phyloP scores from a whole-genome alignment of 92 coral and sea anemone genomes.

The Epizoanthus rinbou region DNA sequence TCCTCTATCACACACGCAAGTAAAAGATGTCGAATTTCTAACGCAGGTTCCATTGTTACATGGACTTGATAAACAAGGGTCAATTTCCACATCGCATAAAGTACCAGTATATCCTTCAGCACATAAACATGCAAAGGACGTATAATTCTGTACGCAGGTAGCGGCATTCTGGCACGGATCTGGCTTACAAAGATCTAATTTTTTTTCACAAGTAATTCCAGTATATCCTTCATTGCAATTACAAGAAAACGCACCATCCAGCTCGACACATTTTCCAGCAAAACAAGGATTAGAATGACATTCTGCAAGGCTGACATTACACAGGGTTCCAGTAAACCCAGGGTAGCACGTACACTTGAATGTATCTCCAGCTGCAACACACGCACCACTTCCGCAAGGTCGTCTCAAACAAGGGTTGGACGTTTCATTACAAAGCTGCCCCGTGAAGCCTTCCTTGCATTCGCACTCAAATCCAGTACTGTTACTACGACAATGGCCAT shows the following conservation, averaged over 20 bases:
- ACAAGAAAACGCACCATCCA: conserved; percentile 62
- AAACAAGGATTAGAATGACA: conserved; percentile 71
- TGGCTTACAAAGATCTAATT: conserved; percentile 55
- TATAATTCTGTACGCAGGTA: conserved; percentile 47
- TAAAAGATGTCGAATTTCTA: conserved; percentile 55
- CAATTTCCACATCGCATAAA: conserved; percentile 62
- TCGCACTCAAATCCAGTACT: conserved; percentile 54
- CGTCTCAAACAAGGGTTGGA: conserved; percentile 44
- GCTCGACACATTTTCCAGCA: conserved; percentile 69
- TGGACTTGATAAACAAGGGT: conserved; percentile 79
- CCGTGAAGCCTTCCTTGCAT: conserved; percentile 64
- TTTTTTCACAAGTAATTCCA: conserved; percentile 67
- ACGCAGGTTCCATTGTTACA: conserved; percentile 76
- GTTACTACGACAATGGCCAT: conserved; percentile 61
- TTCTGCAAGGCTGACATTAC: conserved; percentile 53
- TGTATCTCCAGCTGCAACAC: conserved; percentile 35
- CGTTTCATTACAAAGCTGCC: conserved; percentile 56
- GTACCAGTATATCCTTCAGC: conserved; percentile 66
- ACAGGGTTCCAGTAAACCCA: conserved; percentile 60
- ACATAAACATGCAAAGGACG: conserved; percentile 70
- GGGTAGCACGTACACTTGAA: conserved; percentile 61
- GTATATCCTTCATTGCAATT: conserved; percentile 71
- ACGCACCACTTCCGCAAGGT: conserved; percentile 75
- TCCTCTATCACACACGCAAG: conserved; percentile 69
- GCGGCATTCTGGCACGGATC: conserved; percentile 73